Base-by-base conservation (phyloP, 37 sponge, comb jelly and placozoan genomes). In the Cliona cf. orientalis region DNA sequence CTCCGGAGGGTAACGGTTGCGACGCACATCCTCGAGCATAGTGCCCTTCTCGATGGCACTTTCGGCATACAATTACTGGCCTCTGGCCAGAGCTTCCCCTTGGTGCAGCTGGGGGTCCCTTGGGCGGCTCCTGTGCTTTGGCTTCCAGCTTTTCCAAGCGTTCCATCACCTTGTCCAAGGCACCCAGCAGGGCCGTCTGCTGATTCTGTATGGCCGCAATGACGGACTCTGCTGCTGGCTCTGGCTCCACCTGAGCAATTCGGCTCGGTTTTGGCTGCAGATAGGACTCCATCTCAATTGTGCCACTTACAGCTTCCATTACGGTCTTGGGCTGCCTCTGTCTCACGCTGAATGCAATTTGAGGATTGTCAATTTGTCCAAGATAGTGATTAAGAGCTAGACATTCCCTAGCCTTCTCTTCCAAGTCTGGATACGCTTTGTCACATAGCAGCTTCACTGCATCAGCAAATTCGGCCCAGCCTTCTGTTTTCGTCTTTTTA, bases 271-370 rank as follows among this genome's bases (percentile, higher is more conserved):
- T n/a, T n/a, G n/a, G n/a, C n/a, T n/a, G 69, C 35, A 76, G 32
- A 43, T 76, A 76, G 38, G 77, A 61, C 73, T 82, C 83, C 83
- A 89, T 70, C 43, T 89, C 89, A 4, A 82, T 19, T 1, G 89
- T 89, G 0, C 69, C 75, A 22, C 9, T 36, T 4, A 87, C 87
- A 9, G 80, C 75, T n/a, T 79, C 80, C 1, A 74, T 67, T 1
- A 89, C 25, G 3, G 61, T 71, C 42, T 43, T 73, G 3, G 88
- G 88, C 35, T 42, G 31, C 49, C 29, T 72, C 77, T 87, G 82
- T 59, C 63, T 49, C 0, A 87, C 88, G 14, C 68, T 53, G 59
- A 86, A 80, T 0, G 75, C 73, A 0, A 86, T 35, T 37, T 86
- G 80, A 32, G 74, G 80, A 6, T 79, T 26, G 0, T 71, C 58